Percentiles rank a stretch among this genome's conserved stretches.
phyloP scores from a whole-genome alignment of 2,797 vertebrate genomes.

The Poeciliopsis turneri region DNA sequence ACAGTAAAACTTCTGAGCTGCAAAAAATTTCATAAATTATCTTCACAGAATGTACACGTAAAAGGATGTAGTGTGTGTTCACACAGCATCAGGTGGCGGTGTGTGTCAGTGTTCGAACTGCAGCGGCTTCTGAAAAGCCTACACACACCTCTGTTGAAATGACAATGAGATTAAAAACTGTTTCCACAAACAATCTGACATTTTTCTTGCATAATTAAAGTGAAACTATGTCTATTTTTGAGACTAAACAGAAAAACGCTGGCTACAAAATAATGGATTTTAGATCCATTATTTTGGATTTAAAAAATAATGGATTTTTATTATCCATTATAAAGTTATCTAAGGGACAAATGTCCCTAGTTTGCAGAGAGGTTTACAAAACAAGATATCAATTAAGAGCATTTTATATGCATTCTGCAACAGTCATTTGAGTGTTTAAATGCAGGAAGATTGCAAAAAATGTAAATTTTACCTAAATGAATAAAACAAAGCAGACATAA shows the following conservation, averaged over 20 bases:
- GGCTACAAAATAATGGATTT: background rate
- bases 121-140: background rate
- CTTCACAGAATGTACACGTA: slow-evolving; percentile 79
- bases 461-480: background rate
- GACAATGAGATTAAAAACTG: background rate
- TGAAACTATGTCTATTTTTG: background rate
- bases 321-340: too few relatives aligned
- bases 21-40: slow-evolving; percentile 79
- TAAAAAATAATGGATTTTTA: too few relatives aligned
- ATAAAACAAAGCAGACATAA: background rate
- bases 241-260: background rate
- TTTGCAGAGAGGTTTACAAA: background rate
- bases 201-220: background rate
- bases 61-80: slow-evolving; percentile 41
- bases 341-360: too few relatives aligned
- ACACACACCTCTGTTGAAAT: background rate
- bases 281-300: background rate
- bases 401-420: background rate
- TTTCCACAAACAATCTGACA: background rate
- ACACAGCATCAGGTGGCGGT: slow-evolving; percentile 19
- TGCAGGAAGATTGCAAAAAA: background rate
- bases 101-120: slow-evolving; percentile 22
- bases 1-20: slow-evolving; percentile 75
- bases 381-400: background rate
- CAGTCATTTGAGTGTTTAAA: background rate